These are phyloP conservation scores for Thereuonema tuberculata DNA, from an alignment of 1,140 invertebrate species.

Conservation along the genomic window DNA sequence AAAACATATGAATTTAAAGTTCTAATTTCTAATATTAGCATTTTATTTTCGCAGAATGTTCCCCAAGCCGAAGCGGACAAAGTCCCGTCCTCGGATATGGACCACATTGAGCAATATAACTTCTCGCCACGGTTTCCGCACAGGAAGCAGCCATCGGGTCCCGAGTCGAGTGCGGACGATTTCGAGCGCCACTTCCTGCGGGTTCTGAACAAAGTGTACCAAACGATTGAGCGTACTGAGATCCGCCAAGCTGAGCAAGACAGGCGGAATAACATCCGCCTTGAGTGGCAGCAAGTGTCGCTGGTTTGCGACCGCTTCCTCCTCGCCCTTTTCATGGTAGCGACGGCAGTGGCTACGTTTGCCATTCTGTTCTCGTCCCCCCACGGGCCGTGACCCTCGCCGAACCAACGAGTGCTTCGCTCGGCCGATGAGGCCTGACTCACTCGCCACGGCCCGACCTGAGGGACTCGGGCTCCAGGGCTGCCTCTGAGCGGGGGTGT, in stretches of 20 bases:
- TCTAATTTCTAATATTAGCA: too few species aligned
- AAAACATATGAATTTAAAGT: too few species aligned
- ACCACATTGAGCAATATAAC: slow-evolving; percentile 10
- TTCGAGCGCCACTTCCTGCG: slow-evolving; percentile 46
- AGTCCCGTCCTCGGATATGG: slow-evolving; percentile 1
- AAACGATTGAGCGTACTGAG: slow-evolving; percentile 56
- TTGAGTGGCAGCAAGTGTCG: slow-evolving; percentile 65
- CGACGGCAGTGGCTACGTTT: slow-evolving; percentile 45
- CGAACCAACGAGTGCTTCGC: background rate
- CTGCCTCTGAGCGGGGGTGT: too few species aligned
- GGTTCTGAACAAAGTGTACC: slow-evolving; percentile 49
- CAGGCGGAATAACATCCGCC: slow-evolving; percentile 44
- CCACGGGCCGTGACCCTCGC: slow-evolving; percentile 27
- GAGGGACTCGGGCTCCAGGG: too few species aligned
- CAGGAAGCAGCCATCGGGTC: background rate
- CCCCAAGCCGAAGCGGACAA: background rate
- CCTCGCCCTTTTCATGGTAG: slow-evolving; percentile 49
- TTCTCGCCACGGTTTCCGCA: slow-evolving; percentile 10
- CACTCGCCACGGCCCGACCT: too few species aligned
- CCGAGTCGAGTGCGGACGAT: slow-evolving; percentile 27
- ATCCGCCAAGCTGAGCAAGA: slow-evolving; percentile 49
- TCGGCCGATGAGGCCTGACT: too few species aligned
- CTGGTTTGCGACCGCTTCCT: slow-evolving; percentile 51
- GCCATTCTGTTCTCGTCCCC: slow-evolving; percentile 46
- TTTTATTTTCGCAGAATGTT: too few species aligned